Base-by-base conservation (phyloP, 2,888 invertebrate species). In the Dorcus hopei region DNA sequence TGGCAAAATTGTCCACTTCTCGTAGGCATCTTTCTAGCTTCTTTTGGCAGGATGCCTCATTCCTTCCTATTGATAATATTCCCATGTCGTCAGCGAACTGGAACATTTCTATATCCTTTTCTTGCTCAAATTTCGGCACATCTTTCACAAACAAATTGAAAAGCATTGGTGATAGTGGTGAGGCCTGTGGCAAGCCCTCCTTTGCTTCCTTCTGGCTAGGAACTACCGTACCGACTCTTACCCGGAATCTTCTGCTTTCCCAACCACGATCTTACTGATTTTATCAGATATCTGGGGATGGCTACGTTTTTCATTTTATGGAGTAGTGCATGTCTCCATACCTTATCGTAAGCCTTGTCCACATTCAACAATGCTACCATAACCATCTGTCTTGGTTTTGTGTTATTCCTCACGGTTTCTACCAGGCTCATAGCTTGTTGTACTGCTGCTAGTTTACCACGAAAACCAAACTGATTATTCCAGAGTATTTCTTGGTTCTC, bases 401-500 rank as follows among this genome's bases (percentile, higher is more conserved):
- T 41, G 3, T 41, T 26, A 5, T 26, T 26, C 26, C 2, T 26
- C 26, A 26, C 26, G 1, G 26, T 5, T 53, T 47, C 53, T 0
- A 38, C 38, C 2, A 53, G 43, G 6, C 53, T 5, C 3, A 53
- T 9, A 1, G 42, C 3, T 14, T 53, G 53, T 43, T 43, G 47
- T 2, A 33, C 45, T 3, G 53, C 16, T 8, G 47, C 33, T 14
- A 70, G 70, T 8, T 58, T 52, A 38, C 49, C 52, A 23, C 69
- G 41, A 59, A 72, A 73, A 6, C 70, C 69, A 53, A 68, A 68
- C 59, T 72, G 71, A 11, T 68, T 55, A 1, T 52, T 19, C 16
- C 57, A 61, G 26, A 26, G 26, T 26, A 26, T 3, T 26, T 26
- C 26, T 6, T 61, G 56, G n/a, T 48, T 56, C 8, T 61, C 53